Evolutionary conservation across 2,113 vertebrate genomes (phyloP), one percentile per base, ranked within the genome.

Genomic region (Pedionomus torquatus): DNA sequence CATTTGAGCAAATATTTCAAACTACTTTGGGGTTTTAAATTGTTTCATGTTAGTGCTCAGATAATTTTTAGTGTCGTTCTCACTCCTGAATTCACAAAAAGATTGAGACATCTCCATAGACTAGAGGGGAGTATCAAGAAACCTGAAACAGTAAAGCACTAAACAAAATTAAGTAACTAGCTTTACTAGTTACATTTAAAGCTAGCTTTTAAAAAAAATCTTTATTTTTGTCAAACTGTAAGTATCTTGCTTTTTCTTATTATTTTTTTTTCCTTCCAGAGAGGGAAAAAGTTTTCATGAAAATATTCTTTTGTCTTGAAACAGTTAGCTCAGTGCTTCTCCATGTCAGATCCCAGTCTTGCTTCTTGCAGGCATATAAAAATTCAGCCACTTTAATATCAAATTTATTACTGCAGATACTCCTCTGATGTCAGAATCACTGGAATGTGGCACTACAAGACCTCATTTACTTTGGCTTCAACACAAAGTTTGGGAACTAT

Each of bases 401-500:
- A 83, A 93, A 89, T 77, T 14, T 57, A 66, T 81, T 81, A 70
- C 75, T 80, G 88, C 63, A 96, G 85, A 90, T 90, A 96, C 26
- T 85, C 31, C 58, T 91, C 90, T 95, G 91, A 96, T 96, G 91
- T 91, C 90, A 94, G 95, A 94, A 96, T 90, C 88, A 44, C 83
- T 93, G 96, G 96, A 97, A 97, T 97, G 96, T 80, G 64, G 96
- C 26, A 33, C 65, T 94, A 75, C 93, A 94, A 96, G 90, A 94
- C 90, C 72, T 94, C 90, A 86, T 94, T 95, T 97, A 96, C 71
- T 87, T 80, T 96, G 93, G 95, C 96, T 93, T 92, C 69, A 51
- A 91, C 95, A 66, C 30, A 64, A 88, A 83, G 58, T 60, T 92
- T 71, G 68, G 30, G 79, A 97, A 74, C 85, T 86, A 64, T 83